Evolutionary conservation across 2,888 invertebrate species (phyloP), one percentile per base, ranked within the genome.

Genomic region (Caenorhabditis sinica): DNA sequence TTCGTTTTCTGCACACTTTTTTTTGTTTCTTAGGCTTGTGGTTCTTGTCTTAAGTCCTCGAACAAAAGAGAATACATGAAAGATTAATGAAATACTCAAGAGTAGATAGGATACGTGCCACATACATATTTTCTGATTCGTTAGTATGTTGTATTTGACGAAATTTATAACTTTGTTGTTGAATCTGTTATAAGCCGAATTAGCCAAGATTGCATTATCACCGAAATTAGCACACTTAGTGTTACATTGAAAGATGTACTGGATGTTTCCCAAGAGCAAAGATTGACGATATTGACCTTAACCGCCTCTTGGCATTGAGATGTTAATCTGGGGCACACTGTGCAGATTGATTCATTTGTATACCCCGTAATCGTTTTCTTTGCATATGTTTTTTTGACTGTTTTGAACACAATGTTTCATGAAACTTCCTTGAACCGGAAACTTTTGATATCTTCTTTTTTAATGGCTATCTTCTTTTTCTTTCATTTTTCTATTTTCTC

Each of bases 401-500:
- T 8, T 49, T 8, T 49, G 5, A 5, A 5, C 56, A 71, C 40
- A 23, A 71, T n/a, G 20, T 60, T 28, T 30, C 28, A 36, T 43
- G 30, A 45, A 45, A 66, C 45, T 25, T 28, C 17, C 6, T 5
- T 15, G n/a, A 66, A 66, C 65, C 65, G n/a, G 49, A 65, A 43
- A 49, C 28, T 49, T 63, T 36, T 58, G 11, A 56, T 36, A 61
- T 74, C 63, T 74, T 63, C 63, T 74, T 30, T 56, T 30, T 25
- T 66, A n/a, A 20, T n/a, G n/a, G n/a, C n/a, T 51, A 53, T 75
- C 58, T 75, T 68, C 45, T 68, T 28, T 58, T 49, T 43, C 23
- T 25, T 11, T 51, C 4, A n/a, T 33, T 53, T 33, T 69, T 53
- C 36, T 33, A 6, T 53, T 25, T 30, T 33, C 43, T 66, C 23